Percentiles rank a stretch among this genome's conserved stretches.
These are phyloP conservation scores for Drosophila orosa DNA, from an alignment of 1,140 invertebrate genomes.

Conservation along the genomic window DNA sequence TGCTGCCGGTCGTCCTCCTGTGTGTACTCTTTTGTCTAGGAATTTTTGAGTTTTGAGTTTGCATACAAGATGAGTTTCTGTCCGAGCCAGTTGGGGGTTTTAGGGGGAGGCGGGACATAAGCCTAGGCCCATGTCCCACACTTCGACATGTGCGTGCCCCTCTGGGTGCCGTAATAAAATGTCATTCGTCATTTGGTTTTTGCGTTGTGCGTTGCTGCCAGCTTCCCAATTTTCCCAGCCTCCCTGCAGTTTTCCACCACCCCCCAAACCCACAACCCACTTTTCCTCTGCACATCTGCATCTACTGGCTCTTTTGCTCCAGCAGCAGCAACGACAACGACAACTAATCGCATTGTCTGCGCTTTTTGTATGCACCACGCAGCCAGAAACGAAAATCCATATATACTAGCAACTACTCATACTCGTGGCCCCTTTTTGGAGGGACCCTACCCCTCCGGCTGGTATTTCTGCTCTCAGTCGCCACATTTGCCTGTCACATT, in stretches of 20 bases:
- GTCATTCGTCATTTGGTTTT: conserved; percentile 83
- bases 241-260: conserved; percentile 14
- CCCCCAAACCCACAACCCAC: background rate
- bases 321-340: conserved; percentile 62
- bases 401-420: conserved; percentile 39
- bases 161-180: conserved; percentile 81
- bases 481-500: conserved; percentile 76
- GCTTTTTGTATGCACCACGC: conserved; percentile 80
- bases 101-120: conserved; percentile 5
- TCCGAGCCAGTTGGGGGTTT: conserved; percentile 24
- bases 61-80: conserved; percentile 80
- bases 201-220: conserved; percentile 74
- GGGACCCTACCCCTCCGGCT: background rate
- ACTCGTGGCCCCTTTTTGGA: background rate
- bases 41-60: conserved; percentile 83
- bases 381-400: conserved; percentile 71
- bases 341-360: conserved; percentile 83
- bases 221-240: conserved; percentile 47
- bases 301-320: conserved; percentile 39
- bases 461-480: conserved; percentile 38
- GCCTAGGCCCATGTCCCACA: conserved; percentile 20
- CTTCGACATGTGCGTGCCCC: conserved; percentile 62
- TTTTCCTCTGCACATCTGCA: conserved; percentile 8
- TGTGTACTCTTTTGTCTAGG: conserved; percentile 79
- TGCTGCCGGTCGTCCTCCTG: conserved; percentile 45